These are phyloP conservation scores for Aporrectodea caliginosa DNA, from an alignment of 1,140 invertebrate species.

Conservation along the genomic window DNA sequence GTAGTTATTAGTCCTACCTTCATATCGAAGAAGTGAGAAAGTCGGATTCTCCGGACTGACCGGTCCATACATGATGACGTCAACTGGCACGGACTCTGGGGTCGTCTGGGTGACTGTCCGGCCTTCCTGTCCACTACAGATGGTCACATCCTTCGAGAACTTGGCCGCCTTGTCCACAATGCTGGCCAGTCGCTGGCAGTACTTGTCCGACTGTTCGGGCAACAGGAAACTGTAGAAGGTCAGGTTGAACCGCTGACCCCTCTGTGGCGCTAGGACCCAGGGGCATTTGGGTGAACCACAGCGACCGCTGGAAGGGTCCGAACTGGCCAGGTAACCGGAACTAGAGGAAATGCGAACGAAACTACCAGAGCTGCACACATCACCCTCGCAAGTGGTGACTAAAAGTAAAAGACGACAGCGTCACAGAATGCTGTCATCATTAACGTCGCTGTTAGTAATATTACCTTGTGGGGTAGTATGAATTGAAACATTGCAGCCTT, in stretches of 20 bases:
- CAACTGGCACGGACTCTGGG: background rate
- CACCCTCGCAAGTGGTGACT: background rate
- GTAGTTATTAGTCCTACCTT: no score
- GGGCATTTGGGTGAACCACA: conserved; percentile 21
- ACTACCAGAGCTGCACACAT: background rate
- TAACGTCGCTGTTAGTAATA: no score
- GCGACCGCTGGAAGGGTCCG: background rate
- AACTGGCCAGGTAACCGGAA: conserved; percentile 19
- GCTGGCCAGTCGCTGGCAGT: conserved; percentile 14
- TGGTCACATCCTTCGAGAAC: conserved; percentile 6
- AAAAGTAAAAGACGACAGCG: background rate
- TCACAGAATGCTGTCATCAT: no score
- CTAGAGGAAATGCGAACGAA: background rate
- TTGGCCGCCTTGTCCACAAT: background rate
- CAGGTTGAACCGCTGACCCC: conserved; percentile 22
- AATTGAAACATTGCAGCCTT: no score
- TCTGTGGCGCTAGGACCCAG: conserved; percentile 9
- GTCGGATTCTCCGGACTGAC: background rate
- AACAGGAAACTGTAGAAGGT: conserved; percentile 17
- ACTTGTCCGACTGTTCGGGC: background rate
- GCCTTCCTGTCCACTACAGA: conserved; percentile 14
- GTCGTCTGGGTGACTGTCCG: conserved; percentile 1
- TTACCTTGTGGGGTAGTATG: no score
- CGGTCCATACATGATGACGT: conserved; percentile 4
- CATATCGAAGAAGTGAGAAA: background rate